Conservation (phyloP, 2,113 vertebrate species). For the Orientallactaga bullata region DNA sequence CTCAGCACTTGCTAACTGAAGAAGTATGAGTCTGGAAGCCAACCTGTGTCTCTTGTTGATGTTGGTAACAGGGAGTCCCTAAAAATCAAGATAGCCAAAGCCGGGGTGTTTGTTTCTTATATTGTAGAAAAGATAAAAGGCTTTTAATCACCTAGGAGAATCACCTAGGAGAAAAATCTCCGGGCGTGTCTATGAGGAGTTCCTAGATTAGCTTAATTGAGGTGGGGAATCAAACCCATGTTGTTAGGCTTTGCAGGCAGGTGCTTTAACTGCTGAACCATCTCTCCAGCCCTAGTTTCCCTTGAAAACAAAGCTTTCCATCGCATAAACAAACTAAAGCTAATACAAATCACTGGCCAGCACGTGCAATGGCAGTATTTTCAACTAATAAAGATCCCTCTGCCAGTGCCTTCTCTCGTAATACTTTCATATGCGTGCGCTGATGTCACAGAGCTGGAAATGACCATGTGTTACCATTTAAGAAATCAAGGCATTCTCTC, state of each 20-base stretch:
- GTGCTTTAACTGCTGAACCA: too few relatives aligned
- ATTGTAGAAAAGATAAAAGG: background rate
- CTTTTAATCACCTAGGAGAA: background rate
- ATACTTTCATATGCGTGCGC: background rate
- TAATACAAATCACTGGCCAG: background rate
- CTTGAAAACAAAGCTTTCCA: background rate
- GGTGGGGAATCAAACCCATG: too few relatives aligned
- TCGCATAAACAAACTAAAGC: background rate
- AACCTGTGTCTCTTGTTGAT: background rate
- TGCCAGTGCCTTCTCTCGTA: background rate
- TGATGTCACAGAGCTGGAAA: background rate
- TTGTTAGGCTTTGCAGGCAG: too few relatives aligned
- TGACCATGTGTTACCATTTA: background rate
- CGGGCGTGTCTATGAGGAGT: too few relatives aligned
- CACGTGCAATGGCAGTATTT: background rate
- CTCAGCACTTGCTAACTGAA: background rate
- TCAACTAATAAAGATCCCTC: background rate
- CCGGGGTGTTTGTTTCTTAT: background rate
- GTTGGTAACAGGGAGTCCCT: background rate
- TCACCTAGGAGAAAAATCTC: too few relatives aligned
- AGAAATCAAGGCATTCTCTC: background rate
- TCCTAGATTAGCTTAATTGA: too few relatives aligned
- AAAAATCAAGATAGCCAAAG: background rate
- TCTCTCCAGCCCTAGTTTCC: background rate
- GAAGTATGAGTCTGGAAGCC: accelerated